phyloP scores from a whole-genome alignment of 2,888 invertebrate species.

The Dastarcus helophoroides region DNA sequence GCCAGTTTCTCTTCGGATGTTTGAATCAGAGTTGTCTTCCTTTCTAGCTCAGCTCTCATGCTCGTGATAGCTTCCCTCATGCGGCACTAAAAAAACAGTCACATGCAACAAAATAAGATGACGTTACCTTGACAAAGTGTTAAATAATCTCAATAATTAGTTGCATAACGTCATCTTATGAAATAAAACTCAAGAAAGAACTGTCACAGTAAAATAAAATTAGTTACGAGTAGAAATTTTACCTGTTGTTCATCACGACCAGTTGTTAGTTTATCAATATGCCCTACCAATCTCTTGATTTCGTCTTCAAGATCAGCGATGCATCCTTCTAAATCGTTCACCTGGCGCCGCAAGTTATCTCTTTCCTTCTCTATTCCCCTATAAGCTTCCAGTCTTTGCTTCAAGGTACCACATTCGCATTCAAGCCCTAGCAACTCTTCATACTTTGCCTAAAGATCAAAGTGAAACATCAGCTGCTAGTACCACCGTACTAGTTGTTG shows the following conservation, averaged over 20 bases:
- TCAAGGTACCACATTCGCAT: conserved; percentile 25
- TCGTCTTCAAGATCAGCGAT: conserved; percentile 47
- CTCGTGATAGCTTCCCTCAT: conserved; percentile 25
- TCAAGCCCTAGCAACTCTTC: conserved; percentile 26
- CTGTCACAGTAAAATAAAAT: too few relatives aligned
- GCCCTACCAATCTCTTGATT: conserved; percentile 42
- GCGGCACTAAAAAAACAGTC: conserved; percentile 26
- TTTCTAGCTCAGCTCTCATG: conserved; percentile 29
- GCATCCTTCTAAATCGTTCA: conserved; percentile 44
- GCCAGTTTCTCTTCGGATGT: conserved; percentile 30
- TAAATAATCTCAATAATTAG: too few relatives aligned
- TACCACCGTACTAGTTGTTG: neutral
- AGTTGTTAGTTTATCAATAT: conserved; percentile 40
- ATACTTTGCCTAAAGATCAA: conserved; percentile 19
- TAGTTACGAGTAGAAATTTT: too few relatives aligned
- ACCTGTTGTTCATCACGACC: conserved; percentile 32
- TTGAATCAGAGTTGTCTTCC: conserved; percentile 26
- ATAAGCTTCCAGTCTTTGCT: conserved; percentile 26
- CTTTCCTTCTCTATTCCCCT: conserved; percentile 38
- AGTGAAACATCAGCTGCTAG: neutral
- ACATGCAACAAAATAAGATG: too few relatives aligned
- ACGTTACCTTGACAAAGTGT: too few relatives aligned
- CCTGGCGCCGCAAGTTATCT: conserved; percentile 39
- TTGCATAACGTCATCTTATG: too few relatives aligned
- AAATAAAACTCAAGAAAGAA: too few relatives aligned